Evolutionary conservation across 2,797 vertebrate species (phyloP).

Genomic region (Lithobates sylvaticus): DNA sequence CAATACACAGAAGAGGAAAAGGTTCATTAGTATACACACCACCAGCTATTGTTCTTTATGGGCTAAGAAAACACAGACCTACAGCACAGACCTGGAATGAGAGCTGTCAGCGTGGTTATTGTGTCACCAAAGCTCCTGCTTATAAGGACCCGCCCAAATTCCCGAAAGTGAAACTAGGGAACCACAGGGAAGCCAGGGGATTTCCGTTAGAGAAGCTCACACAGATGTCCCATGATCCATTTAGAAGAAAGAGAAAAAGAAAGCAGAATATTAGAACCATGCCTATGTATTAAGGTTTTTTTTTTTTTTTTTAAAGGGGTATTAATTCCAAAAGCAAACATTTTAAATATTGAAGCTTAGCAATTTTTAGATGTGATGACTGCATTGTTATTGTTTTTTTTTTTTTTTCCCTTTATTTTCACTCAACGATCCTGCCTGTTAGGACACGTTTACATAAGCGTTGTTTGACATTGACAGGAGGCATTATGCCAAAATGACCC

Average conservation of each 20-base stretch:
- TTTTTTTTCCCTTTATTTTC: too few species aligned
- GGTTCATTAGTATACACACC: not conserved
- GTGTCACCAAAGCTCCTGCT: not conserved
- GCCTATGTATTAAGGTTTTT: too few species aligned
- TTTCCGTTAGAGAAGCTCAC: not conserved
- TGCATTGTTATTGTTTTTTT: too few species aligned
- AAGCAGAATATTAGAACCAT: not conserved
- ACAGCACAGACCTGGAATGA: not conserved
- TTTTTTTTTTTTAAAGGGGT: too few species aligned
- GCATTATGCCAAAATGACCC: too few species aligned
- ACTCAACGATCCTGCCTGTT: too few species aligned
- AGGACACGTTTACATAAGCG: too few species aligned
- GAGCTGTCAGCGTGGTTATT: not conserved
- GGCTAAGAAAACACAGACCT: not conserved
- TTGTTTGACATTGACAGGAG: too few species aligned
- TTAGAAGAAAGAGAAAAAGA: not conserved
- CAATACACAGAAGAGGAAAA: not conserved
- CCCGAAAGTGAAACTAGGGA: slow-evolving; percentile 52
- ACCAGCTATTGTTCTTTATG: not conserved
- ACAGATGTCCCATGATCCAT: not conserved
- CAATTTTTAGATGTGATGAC: too few species aligned
- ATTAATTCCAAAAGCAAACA: too few species aligned
- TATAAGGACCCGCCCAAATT: slow-evolving; percentile 17
- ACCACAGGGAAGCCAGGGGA: slow-evolving; percentile 6
- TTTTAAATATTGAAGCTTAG: too few species aligned